Evolutionary conservation across 2,113 vertebrate genomes (phyloP).

Genomic region (Bungarus multicinctus): DNA sequence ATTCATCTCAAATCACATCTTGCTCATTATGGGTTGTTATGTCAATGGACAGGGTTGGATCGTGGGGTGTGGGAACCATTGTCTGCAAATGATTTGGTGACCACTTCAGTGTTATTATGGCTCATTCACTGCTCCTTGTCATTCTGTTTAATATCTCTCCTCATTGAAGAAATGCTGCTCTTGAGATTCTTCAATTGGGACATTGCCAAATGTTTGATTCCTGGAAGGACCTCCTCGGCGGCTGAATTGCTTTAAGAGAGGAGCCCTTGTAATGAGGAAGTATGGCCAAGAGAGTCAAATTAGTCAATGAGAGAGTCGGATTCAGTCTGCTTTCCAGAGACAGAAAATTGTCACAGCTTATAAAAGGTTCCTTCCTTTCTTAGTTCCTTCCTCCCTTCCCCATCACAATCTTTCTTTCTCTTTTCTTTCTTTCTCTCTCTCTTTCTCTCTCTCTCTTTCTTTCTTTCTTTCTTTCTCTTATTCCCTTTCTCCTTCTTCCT

Average conservation of each 20-base stretch:
- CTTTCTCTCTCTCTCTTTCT: background rate
- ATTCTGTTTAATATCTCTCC: background rate
- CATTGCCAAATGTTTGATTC: background rate
- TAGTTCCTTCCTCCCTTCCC: background rate
- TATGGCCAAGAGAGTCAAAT: background rate
- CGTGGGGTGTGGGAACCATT: background rate
- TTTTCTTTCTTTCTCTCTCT: background rate
- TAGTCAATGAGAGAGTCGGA: background rate
- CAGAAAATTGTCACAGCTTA: background rate
- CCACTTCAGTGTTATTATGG: background rate
- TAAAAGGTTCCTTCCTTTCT: background rate
- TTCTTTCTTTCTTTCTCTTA: background rate
- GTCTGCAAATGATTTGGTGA: background rate
- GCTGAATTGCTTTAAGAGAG: slow-evolving; percentile 1
- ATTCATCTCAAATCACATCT: background rate
- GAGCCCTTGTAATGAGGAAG: background rate
- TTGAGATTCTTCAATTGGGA: background rate
- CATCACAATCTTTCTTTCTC: background rate
- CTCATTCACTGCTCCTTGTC: background rate
- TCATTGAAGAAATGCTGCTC: background rate
- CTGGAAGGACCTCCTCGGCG: slow-evolving; percentile 1
- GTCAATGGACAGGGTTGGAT: background rate
- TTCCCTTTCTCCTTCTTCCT: fast-evolving
- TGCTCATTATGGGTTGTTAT: background rate
- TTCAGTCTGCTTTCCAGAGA: background rate